Evolutionary conservation across 2,113 vertebrate genomes (phyloP), one percentile per base, ranked within the genome.

Genomic region (Pelecanus crispus): DNA sequence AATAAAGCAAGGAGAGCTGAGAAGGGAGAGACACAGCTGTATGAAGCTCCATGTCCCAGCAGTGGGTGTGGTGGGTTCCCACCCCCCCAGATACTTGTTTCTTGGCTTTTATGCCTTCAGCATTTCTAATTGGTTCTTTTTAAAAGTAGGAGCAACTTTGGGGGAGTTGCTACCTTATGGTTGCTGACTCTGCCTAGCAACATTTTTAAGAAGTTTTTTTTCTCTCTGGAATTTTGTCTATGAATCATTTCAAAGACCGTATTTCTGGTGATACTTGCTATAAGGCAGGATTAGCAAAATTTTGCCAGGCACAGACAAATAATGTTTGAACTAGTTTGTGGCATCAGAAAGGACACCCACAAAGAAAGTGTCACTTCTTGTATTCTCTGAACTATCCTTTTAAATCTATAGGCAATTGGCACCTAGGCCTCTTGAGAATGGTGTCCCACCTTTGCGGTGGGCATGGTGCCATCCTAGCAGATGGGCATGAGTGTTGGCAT

Each of bases 391-490:
- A 86, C 72, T 95, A 90, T 86, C 59, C 85, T 96, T 94, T 93
- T 59, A 96, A 94, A 90, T 83, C 75, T 83, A 86, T 67, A 92
- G 88, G 93, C 96, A 96, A 86, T 96, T 98, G 96, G 95, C 95
- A 97, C 96, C 97, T 97, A 94, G 50, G 92, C 75, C 94, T 97
- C 90, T 81, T 84, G 96, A 97, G 97, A 94, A 88, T 59, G 79
- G 89, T 4, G 1, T 96, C 95, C 84, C 88, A 97, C 83, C 92
- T 95, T 91, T 81, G 81, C 38, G 70, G 81, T 82, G 95, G 97
- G 97, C 97, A 94, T 56, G 75, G 79, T 96, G 97, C 97, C 98
- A 98, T 97, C 58, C 81, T 47, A 97, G 88, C 98, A 98, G 98
- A 98, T 98, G 97, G 97, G 81, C 93, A 88, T 96, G 96, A 97